A percentile compares a stretch with the other conserved stretches of the same genome.
Evolutionary conservation across 2,797 vertebrate genomes (phyloP).

Genomic region (Gymnoscopelus braueri): DNA sequence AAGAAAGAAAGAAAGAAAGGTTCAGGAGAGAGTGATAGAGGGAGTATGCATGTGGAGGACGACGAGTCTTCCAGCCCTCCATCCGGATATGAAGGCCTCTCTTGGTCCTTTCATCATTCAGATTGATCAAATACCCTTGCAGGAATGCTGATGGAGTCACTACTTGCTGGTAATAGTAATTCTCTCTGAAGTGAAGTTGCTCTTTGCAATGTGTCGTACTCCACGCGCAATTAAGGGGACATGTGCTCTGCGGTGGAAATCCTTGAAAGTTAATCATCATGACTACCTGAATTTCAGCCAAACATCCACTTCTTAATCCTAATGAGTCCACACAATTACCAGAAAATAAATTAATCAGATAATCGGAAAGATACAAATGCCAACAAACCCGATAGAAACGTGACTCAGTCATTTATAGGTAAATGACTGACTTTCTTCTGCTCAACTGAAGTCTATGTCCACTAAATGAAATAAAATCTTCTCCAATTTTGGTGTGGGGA

Average conservation of each 20-base stretch:
- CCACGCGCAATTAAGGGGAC: slow-evolving; percentile 73
- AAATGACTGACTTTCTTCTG: slow-evolving; percentile 24
- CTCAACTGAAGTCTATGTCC: slow-evolving; percentile 52
- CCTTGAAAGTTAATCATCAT: slow-evolving; percentile 65
- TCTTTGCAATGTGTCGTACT: slow-evolving; percentile 69
- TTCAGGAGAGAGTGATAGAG: slow-evolving; percentile 53
- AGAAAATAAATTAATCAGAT: not conserved
- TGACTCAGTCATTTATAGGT: not conserved
- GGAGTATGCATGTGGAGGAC: slow-evolving; percentile 71
- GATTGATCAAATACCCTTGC: slow-evolving; percentile 79
- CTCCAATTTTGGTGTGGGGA: slow-evolving; percentile 65
- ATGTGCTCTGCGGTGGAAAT: slow-evolving; percentile 59
- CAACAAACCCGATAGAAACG: no score
- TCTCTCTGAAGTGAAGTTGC: slow-evolving; percentile 79
- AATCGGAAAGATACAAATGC: no score
- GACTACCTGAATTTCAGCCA: slow-evolving; percentile 48
- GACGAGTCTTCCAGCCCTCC: slow-evolving; percentile 73
- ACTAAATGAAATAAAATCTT: slow-evolving; percentile 30
- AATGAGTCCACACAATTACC: slow-evolving; percentile 45
- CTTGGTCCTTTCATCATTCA: slow-evolving; percentile 77
- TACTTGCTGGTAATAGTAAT: slow-evolving; percentile 68
- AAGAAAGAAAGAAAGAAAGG: not conserved
- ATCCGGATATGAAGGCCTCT: slow-evolving; percentile 77
- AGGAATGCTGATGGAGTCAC: slow-evolving; percentile 78
- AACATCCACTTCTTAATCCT: slow-evolving; percentile 47